Evolutionary conservation across 2,797 vertebrate species (phyloP).

Genomic region (Poliocrania exsul): DNA sequence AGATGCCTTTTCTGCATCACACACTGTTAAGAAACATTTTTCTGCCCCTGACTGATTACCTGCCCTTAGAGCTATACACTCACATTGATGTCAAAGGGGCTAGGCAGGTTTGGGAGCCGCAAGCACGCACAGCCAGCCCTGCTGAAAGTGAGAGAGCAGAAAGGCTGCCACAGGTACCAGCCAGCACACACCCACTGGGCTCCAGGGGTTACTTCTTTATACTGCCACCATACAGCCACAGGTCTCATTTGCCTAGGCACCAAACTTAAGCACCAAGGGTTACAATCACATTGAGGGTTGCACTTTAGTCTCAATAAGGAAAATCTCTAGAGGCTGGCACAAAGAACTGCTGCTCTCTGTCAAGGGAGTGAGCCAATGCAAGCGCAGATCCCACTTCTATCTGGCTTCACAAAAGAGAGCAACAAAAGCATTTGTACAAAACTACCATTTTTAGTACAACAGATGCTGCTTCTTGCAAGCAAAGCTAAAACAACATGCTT

Average conservation of each 20-base stretch:
- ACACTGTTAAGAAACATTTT: neutral
- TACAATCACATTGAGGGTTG: neutral
- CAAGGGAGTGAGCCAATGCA: neutral
- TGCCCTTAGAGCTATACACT: neutral
- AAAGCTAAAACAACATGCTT: constrained; percentile 37
- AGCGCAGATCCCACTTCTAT: neutral
- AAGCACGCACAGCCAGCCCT: neutral
- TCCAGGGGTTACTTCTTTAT: neutral
- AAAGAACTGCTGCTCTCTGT: neutral
- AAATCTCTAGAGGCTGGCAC: neutral
- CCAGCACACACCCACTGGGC: fast-evolving
- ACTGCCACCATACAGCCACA: neutral
- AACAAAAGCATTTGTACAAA: constrained; percentile 34
- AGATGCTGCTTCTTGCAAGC: constrained; percentile 31
- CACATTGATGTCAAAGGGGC: neutral
- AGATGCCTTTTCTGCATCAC: neutral
- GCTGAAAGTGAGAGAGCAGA: neutral
- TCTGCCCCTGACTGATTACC: neutral
- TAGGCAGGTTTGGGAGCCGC: neutral
- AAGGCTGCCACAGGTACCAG: neutral
- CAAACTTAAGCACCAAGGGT: neutral
- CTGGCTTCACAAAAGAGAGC: constrained; percentile 10
- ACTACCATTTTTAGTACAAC: constrained; percentile 29
- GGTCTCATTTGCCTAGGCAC: neutral
- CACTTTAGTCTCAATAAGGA: neutral